Evolutionary conservation across 2,888 invertebrate species (phyloP).

Genomic region (Campaea margaritaria): DNA sequence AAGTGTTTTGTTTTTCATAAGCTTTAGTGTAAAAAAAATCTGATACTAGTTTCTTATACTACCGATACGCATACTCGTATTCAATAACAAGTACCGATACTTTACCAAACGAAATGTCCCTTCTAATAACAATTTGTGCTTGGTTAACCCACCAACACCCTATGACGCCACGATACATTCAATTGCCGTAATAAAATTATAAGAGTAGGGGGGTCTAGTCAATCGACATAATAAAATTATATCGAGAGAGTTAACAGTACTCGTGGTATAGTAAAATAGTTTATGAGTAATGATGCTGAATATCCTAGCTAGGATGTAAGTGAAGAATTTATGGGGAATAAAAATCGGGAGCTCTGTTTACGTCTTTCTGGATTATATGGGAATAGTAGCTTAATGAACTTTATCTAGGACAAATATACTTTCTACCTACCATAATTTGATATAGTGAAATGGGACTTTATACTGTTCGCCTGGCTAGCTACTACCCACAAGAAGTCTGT

Average conservation of each 20-base stretch:
- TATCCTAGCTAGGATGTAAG: constrained; percentile 8
- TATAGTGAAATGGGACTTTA: too few relatives aligned
- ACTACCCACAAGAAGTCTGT: too few relatives aligned
- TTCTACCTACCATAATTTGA: too few relatives aligned
- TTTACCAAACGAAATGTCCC: background rate
- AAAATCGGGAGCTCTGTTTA: background rate
- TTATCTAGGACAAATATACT: too few relatives aligned
- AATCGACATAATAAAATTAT: constrained; percentile 16
- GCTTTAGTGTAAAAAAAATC: background rate
- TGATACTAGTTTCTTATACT: background rate
- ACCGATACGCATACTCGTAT: background rate
- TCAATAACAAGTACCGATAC: background rate
- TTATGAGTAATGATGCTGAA: constrained; percentile 10
- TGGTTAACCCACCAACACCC: constrained; percentile 12
- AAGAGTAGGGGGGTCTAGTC: constrained; percentile 8
- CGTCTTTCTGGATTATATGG: too few relatives aligned
- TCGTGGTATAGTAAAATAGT: constrained; percentile 4
- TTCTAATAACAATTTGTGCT: constrained; percentile 18
- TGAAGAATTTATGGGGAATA: background rate
- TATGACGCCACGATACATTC: constrained; percentile 19
- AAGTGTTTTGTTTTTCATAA: too few relatives aligned
- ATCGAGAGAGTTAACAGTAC: constrained; percentile 7
- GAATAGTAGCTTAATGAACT: too few relatives aligned
- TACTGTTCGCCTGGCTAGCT: too few relatives aligned
- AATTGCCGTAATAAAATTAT: constrained; percentile 30